These are phyloP conservation scores for Prionace glauca DNA, from an alignment of 2,797 vertebrate genomes.

Conservation along the genomic window DNA sequence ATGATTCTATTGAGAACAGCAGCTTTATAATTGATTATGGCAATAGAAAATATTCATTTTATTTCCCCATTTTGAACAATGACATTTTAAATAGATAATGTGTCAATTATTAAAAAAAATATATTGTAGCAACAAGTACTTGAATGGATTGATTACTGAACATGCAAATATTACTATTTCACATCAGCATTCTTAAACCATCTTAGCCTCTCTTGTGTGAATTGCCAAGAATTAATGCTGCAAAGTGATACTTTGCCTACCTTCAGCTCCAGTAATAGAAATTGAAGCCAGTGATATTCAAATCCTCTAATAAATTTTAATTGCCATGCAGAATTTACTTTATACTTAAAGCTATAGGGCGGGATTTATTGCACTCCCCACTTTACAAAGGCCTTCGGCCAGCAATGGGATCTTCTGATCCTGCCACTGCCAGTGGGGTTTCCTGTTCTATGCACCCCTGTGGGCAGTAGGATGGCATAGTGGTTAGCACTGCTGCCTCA, in stretches of 20 bases:
- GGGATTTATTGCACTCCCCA: no score
- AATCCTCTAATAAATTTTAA: neutral
- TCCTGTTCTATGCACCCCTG: no score
- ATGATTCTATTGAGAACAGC: neutral
- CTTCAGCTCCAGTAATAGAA: neutral
- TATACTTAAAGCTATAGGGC: neutral
- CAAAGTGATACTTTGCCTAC: no score
- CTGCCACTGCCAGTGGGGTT: no score
- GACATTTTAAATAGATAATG: neutral
- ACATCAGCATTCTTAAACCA: neutral
- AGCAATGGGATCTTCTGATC: no score
- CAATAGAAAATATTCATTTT: neutral
- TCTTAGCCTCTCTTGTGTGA: neutral
- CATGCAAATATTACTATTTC: neutral
- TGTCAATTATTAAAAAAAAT: neutral
- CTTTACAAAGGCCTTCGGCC: no score
- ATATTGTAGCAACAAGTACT: neutral
- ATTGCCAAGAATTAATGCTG: neutral
- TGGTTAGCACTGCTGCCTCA: no score
- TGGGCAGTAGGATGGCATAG: no score
- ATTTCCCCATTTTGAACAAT: neutral
- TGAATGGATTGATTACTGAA: neutral
- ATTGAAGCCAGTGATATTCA: neutral
- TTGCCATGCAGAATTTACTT: neutral
- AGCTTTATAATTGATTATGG: neutral